A percentile compares a stretch with the other conserved stretches of the same genome.
These are phyloP conservation scores for Acanthis flammea DNA, from an alignment of 2,797 vertebrate genomes.

Conservation along the genomic window DNA sequence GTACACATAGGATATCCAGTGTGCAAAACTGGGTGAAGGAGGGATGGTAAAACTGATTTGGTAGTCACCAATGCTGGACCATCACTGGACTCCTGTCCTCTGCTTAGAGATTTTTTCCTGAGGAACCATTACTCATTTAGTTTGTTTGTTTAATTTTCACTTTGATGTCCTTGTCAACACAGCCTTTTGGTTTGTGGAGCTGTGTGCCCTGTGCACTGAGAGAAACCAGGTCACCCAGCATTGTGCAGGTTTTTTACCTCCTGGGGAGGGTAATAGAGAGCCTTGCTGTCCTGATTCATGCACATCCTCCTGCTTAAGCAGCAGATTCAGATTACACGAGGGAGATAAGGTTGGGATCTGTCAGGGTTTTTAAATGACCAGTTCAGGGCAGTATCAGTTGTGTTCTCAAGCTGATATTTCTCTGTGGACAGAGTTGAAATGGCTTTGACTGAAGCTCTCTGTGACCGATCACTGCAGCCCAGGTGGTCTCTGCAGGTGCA, in stretches of 20 bases:
- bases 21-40: not conserved
- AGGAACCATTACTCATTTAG: not conserved
- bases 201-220: not conserved
- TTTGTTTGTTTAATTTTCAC: not conserved
- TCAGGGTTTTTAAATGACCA: not conserved
- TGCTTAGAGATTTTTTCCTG: too few relatives aligned
- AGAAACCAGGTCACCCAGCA: not conserved
- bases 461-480: not conserved
- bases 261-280: not conserved
- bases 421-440: not conserved
- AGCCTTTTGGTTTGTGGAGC: not conserved
- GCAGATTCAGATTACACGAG: not conserved
- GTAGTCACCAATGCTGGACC: not conserved
- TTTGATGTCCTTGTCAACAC: not conserved
- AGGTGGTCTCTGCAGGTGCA: not conserved
- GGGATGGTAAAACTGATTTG: not conserved
- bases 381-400: not conserved
- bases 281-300: not conserved
- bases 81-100: not conserved
- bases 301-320: not conserved
- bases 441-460: not conserved
- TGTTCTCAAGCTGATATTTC: not conserved
- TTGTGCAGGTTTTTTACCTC: not conserved
- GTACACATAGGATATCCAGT: fast-evolving
- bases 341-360: constrained; percentile 36